Base-by-base conservation (phyloP, 1,140 invertebrate species). In the Eufriesea mexicana region DNA sequence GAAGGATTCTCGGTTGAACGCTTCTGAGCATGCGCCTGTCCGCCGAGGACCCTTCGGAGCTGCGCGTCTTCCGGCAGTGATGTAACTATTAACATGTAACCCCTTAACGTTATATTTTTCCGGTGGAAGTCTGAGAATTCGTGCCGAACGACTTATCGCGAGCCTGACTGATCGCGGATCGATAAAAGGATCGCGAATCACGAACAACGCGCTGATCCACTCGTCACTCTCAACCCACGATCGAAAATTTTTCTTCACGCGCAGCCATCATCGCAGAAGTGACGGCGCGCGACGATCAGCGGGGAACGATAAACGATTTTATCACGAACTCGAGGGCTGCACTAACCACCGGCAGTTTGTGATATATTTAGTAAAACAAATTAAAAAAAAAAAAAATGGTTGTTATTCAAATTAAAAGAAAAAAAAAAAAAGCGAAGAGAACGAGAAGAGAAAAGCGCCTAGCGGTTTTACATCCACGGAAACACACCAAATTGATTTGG, bases 1-100 rank as follows among this genome's bases (percentile, higher is more conserved):
- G 84, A 74, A 84, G 79, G 83, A 77, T 89, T 68, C 68, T 23
- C 55, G 80, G 76, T 77, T 64, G 62, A 71, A 49, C 55, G 61
- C 20, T 49, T 20, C 51, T 47, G 35, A 14, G 12, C 25, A 16
- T 18, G 73, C 28, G 57, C 28, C 75, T 72, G 57, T 61, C 45
- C 76, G 76, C 80, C 72, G 87, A 80, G 79, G 70, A 82, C 90
- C 85, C 87, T 86, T 45, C 72, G 79, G 82, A 47, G 83, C 70
- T 73, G 61, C 83, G 86, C 80, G 83, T 88, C 86, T 84, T 87
- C 89, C 90, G 89, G 91, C 91, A 93, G 92, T 94, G 93, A 94
- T 94, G 92, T 94, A 93, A 94, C 90, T 93, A 93, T 92, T 93
- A 93, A 93, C 90, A 92, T 92, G 89, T 94, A 94, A 93, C 81